Evolutionary conservation across 2,888 invertebrate species (phyloP), one percentile per base, ranked within the genome.

Genomic region (Pyrrhia umbra): DNA sequence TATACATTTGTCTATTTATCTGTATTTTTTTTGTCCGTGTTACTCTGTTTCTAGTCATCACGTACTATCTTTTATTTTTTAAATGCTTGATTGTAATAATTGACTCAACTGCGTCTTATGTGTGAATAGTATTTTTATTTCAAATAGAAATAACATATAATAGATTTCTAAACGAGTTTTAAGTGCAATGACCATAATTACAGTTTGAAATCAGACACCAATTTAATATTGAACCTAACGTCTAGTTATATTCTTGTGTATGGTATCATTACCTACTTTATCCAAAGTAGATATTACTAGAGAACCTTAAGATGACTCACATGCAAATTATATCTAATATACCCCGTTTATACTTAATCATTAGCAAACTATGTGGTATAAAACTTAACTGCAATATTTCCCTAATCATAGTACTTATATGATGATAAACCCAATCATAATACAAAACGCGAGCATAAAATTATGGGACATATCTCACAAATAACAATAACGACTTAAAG

Each of bases 401-500:
- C 52, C 52, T 70, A 74, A 76, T 63, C 61, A 78, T 43, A 25
- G 63, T 74, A 49, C 60, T 73, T 79, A 64, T 52, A 47, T 47
- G 42, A 47, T 47, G 42, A 60, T 74, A 65, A 64, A 66, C 57
- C 51, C 68, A 65, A 73, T 66, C 61, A 51, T 74, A 69, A 47
- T 68, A 57, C 68, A 62, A 70, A 63, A 57, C 50, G 60, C 60
- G 49, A 55, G 58, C 65, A 68, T 73, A 67, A 76, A 79, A 79
- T 79, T 80, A 80, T 75, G 73, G 71, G 78, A 85, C 79, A 83
- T 82, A 77, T 82, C 77, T 74, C 78, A 76, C 69, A 75, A 75
- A 81, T 74, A 80, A 83, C 78, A 82, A 82, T 85, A 87, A 88
- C 84, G 83, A 83, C 76, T 73, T 85, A 85, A 84, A 79, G 84